Evolutionary conservation across 2,113 vertebrate genomes (phyloP).

Genomic region (Rostratula benghalensis): DNA sequence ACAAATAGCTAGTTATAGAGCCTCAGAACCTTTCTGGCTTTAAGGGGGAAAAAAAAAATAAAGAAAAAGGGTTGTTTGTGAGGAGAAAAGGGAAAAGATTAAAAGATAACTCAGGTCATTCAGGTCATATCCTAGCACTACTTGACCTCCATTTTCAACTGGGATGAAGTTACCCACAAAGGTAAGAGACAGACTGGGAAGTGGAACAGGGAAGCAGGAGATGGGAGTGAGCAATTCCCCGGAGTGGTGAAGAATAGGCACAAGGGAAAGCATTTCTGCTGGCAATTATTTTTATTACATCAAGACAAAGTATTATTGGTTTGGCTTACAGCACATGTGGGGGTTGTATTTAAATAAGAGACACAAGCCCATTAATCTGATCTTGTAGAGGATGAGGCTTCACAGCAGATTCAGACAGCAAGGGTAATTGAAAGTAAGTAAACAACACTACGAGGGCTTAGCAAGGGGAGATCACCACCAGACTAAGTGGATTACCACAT

Average conservation of each 20-base stretch:
- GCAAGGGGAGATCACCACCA: not conserved
- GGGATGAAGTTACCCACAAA: not conserved
- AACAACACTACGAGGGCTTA: not conserved
- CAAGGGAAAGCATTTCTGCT: not conserved
- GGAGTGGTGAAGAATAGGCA: not conserved
- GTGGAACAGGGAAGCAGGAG: not conserved
- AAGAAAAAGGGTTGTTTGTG: not conserved
- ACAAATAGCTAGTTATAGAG: not conserved
- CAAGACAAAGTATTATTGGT: constrained; percentile 27
- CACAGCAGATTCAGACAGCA: not conserved
- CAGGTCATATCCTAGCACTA: not conserved
- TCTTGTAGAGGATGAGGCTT: not conserved
- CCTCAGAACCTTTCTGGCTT: not conserved
- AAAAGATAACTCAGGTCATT: not conserved
- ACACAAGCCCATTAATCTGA: constrained; percentile 19
- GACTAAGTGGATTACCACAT: not conserved
- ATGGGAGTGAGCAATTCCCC: not conserved
- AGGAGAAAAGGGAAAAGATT: not conserved
- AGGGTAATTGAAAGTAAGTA: constrained; percentile 3
- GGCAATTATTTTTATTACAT: constrained; percentile 16
- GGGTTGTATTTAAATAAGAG: not conserved
- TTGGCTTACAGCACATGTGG: not conserved
- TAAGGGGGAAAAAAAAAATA: not conserved
- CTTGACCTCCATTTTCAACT: not conserved
- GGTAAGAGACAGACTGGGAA: not conserved